These are phyloP conservation scores for Philonicus albiceps DNA, from an alignment of 2,888 invertebrate species.

Conservation along the genomic window DNA sequence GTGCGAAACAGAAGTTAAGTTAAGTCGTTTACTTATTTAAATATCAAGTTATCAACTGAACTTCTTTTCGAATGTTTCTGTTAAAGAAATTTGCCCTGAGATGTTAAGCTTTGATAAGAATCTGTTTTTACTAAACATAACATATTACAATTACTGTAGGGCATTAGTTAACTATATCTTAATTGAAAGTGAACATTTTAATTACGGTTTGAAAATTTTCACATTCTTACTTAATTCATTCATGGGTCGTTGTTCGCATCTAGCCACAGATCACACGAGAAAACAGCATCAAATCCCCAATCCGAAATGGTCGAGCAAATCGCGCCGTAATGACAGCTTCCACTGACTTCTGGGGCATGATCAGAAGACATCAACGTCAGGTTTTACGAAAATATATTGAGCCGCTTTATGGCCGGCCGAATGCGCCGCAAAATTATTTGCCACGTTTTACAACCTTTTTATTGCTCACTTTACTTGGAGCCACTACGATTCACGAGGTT, in stretches of 20 bases:
- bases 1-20: too few species aligned
- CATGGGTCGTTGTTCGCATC: slow-evolving; percentile 11
- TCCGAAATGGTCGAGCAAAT: neutral
- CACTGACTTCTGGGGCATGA: slow-evolving; percentile 12
- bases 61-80: too few species aligned
- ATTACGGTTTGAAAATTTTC: neutral
- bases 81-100: neutral
- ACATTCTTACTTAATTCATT: neutral
- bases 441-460: slow-evolving; percentile 22
- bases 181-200: neutral
- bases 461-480: slow-evolving; percentile 1
- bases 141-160: neutral
- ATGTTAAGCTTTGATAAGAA: neutral
- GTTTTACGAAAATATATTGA: slow-evolving; percentile 34
- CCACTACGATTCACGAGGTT: slow-evolving; percentile 10
- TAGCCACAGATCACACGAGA: neutral
- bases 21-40: too few species aligned
- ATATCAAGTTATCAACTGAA: too few species aligned
- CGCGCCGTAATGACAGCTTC: slow-evolving; percentile 15
- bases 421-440: slow-evolving; percentile 10
- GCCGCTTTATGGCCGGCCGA: slow-evolving; percentile 13
- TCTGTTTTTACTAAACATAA: neutral
- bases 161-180: neutral
- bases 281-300: neutral
- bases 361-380: slow-evolving; percentile 27